Percentiles rank a stretch among this genome's conserved stretches.
phyloP scores from a whole-genome alignment of 2,113 vertebrate species.

The Antechinus flavipes region DNA sequence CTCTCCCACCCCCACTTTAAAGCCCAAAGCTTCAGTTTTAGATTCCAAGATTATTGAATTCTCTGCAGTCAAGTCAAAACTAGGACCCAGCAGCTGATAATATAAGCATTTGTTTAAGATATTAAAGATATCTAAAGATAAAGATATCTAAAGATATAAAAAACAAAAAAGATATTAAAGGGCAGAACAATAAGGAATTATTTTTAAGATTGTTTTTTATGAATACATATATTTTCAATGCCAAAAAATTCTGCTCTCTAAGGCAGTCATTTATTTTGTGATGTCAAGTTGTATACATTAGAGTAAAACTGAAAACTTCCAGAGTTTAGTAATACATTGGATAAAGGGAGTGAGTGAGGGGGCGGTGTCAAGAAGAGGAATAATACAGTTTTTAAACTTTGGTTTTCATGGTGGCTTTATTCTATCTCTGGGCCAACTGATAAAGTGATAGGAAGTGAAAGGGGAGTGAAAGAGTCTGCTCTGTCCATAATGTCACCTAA shows the following conservation, averaged over 20 bases:
- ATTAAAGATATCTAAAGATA: background rate
- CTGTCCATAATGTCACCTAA: background rate
- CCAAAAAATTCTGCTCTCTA: background rate
- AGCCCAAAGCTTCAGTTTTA: background rate
- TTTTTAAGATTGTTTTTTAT: background rate
- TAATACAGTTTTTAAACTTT: background rate
- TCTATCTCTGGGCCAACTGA: background rate
- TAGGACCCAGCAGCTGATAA: background rate
- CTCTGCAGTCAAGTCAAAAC: background rate
- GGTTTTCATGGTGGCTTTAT: background rate
- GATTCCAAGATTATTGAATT: background rate
- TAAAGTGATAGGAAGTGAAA: fast-evolving
- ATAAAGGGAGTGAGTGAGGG: background rate
- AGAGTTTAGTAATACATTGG: background rate
- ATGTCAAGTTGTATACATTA: background rate
- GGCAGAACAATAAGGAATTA: background rate
- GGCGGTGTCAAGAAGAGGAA: background rate
- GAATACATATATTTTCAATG: background rate
- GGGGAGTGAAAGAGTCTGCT: background rate
- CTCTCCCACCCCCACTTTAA: background rate
- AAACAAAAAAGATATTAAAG: background rate
- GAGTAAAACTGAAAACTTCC: background rate
- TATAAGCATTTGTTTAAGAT: background rate
- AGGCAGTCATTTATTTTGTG: background rate
- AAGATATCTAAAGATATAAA: no score